Percentiles rank a stretch among this genome's conserved stretches.
Evolutionary conservation across 2,113 vertebrate species (phyloP).

Genomic region (Psophia crepitans): DNA sequence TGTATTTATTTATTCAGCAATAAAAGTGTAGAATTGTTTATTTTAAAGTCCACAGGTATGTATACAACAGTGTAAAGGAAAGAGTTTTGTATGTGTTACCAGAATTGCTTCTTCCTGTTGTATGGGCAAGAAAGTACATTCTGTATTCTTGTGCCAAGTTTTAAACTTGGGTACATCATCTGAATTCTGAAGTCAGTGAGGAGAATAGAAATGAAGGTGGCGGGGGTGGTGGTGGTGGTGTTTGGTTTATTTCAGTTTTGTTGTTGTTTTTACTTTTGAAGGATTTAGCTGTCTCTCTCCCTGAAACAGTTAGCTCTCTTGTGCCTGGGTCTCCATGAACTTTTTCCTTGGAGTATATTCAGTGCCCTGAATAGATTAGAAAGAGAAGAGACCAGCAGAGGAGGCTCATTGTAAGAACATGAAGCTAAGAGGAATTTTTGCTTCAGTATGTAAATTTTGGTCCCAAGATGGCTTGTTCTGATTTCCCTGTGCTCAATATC

Average conservation of each 20-base stretch:
- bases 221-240: fast-evolving
- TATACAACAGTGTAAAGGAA: not conserved
- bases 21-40: not conserved
- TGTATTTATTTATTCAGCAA: not conserved
- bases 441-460: not conserved
- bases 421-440: not conserved
- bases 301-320: not conserved
- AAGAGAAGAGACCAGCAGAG: not conserved
- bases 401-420: not conserved
- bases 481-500: not conserved
- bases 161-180: not conserved
- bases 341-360: not conserved
- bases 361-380: not conserved
- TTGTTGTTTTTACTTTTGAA: not conserved
- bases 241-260: not conserved
- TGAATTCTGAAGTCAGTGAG: not conserved
- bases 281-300: not conserved
- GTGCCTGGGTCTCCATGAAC: not conserved
- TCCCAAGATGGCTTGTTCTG: not conserved
- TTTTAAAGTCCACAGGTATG: not conserved
- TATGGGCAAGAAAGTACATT: not conserved
- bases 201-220: not conserved
- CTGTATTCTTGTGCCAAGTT: not conserved
- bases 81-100: not conserved
- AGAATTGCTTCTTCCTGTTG: not conserved